Evolutionary conservation across 2,113 vertebrate species (phyloP).

Genomic region (Hemibagrus wyckioides): DNA sequence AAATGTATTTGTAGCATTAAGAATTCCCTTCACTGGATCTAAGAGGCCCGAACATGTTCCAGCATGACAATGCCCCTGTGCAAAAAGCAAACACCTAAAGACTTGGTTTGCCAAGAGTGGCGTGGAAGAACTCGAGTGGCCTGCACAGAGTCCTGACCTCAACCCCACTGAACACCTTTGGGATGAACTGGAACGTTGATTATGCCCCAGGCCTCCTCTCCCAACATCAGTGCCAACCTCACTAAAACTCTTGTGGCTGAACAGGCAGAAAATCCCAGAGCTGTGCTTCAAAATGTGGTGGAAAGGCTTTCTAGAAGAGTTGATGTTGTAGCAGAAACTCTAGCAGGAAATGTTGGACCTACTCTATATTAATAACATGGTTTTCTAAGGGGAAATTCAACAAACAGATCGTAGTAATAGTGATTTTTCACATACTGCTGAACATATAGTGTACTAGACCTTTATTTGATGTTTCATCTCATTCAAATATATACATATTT

Average conservation of each 20-base stretch:
- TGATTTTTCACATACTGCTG: background rate
- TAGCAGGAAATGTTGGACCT: background rate
- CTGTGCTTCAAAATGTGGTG: no score
- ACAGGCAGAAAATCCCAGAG: no score
- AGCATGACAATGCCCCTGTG: background rate
- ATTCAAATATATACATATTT: background rate
- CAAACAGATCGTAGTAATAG: background rate
- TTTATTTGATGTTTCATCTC: background rate
- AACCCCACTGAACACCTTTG: no score
- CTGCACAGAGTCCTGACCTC: background rate
- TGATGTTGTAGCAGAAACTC: no score
- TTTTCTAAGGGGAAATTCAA: background rate
- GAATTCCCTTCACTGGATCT: no score
- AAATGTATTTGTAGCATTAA: no score
- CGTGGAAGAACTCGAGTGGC: background rate
- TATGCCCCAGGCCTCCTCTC: no score
- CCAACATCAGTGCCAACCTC: no score
- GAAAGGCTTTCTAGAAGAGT: no score
- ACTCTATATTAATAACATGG: background rate
- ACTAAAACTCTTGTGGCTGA: no score
- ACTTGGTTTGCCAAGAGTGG: background rate
- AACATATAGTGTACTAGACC: background rate
- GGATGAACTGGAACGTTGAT: no score
- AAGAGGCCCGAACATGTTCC: background rate
- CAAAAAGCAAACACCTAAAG: background rate